Evolutionary conservation across 2,797 vertebrate species (phyloP).

Genomic region (Cebuella pygmaea): DNA sequence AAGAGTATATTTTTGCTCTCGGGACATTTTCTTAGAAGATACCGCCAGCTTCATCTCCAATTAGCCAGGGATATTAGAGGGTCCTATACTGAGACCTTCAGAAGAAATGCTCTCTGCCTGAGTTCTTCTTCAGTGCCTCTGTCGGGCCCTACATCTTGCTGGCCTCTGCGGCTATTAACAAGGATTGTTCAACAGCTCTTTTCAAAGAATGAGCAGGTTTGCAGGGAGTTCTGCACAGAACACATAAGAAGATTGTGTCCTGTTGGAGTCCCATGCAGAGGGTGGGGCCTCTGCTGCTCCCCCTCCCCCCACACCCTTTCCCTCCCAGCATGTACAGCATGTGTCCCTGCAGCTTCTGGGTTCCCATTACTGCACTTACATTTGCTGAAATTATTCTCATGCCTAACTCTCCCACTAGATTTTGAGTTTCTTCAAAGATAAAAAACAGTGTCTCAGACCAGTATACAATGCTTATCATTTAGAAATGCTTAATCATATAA

Average conservation of each 20-base stretch:
- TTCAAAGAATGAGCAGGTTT: not conserved
- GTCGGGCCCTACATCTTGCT: not conserved
- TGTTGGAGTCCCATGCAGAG: not conserved
- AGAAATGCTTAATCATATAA: conserved; percentile 15
- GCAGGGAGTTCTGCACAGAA: not conserved
- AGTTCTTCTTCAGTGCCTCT: not conserved
- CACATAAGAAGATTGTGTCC: not conserved
- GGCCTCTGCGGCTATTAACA: not conserved
- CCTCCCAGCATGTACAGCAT: not conserved
- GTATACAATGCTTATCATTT: not conserved
- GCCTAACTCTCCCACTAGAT: not conserved
- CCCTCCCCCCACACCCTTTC: not conserved
- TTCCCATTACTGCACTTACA: not conserved
- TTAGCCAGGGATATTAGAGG: not conserved
- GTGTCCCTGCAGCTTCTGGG: not conserved
- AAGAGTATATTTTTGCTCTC: not conserved
- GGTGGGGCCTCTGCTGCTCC: not conserved
- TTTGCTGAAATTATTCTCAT: not conserved
- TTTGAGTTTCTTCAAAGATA: not conserved
- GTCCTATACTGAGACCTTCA: not conserved
- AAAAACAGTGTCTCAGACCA: not conserved
- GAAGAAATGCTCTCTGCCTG: not conserved
- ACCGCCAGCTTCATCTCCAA: no score
- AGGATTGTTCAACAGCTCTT: not conserved
- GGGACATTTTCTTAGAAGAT: not conserved